Evolutionary conservation across 35 echinoderm and acorn worm genomes (phyloP).

Genomic region (Nesometra sesokonis): DNA sequence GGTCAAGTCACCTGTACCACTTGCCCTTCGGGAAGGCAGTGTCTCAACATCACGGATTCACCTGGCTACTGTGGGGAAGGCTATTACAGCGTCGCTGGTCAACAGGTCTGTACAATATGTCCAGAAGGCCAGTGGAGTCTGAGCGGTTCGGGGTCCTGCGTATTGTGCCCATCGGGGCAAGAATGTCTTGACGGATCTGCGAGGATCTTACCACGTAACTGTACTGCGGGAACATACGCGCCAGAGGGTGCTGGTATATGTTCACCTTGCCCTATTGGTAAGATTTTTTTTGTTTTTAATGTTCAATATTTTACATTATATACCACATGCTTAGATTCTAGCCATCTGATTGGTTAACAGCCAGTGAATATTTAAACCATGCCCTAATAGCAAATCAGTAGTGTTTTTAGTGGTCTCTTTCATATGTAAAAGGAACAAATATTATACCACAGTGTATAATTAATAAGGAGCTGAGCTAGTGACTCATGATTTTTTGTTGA

Average conservation of each 20-base stretch:
- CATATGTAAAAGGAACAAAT: no score
- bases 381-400: no score
- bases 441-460: no score
- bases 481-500: no score
- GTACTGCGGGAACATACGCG: constrained; percentile 62
- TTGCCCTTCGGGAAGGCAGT: constrained; percentile 67
- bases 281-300: no score
- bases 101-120: constrained; percentile 69
- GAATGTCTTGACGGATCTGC: constrained; percentile 54
- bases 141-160: constrained; percentile 33
- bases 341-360: no score
- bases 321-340: no score
- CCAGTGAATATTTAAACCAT: no score
- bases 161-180: constrained; percentile 65
- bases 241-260: constrained; percentile 51
- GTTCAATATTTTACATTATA: no score
- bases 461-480: no score
- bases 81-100: constrained; percentile 82
- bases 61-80: constrained; percentile 54
- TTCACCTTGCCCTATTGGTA: constrained; percentile 67
- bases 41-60: constrained; percentile 27
- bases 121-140: constrained; percentile 58
- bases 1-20: constrained; percentile 62
- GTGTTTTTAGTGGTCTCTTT: no score
- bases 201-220: constrained; percentile 44